Base-by-base conservation (phyloP, 2,888 invertebrate genomes). In the Notodonta ziczac region DNA sequence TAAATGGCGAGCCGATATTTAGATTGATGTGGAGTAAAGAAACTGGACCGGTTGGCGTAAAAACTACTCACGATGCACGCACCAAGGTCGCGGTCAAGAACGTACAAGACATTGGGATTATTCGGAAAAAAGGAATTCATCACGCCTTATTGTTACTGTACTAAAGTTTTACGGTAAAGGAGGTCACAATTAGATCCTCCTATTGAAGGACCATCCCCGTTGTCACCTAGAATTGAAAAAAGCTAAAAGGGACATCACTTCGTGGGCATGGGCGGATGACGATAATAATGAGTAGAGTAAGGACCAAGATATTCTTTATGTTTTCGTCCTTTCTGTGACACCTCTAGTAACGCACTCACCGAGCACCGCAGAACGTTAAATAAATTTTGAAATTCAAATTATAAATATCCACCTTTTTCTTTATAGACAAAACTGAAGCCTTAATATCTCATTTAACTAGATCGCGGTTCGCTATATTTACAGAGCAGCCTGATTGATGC, bases 51-150 rank as follows among this genome's bases (percentile, higher is more conserved):
- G 69, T 72, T 46, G 61, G 55, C 55, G 51, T 51, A 58, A 65
- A 63, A 69, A 67, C 60, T 65, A 59, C 57, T 59, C 63, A 60
- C 56, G 54, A 44, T 69, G 61, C 64, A 63, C 56, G 54, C 14
- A 54, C 60, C 78, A 81, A 82, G 82, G 79, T 76, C 79, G 74
- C 73, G 74, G 77, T 79, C 78, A 79, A 79, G 69, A 73, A 58
- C 69, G 60, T 53, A 48, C 58, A 51, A 63, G 66, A 66, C 70
- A 74, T 67, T 65, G 58, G 58, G 57, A 32, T 48, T 52, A 44
- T 51, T 16, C 39, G 61, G 32, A 46, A 46, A 56, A 24, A 46
- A 46, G 5, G 6, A n/a, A 13, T n/a, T 46, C 0, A 5, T 46
- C n/a, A 46, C 46, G 13, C n/a, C n/a, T 6, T n/a, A 5, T 46